Conservation (phyloP, 2,888 invertebrate genomes). For the Nymphalis polychloros region DNA sequence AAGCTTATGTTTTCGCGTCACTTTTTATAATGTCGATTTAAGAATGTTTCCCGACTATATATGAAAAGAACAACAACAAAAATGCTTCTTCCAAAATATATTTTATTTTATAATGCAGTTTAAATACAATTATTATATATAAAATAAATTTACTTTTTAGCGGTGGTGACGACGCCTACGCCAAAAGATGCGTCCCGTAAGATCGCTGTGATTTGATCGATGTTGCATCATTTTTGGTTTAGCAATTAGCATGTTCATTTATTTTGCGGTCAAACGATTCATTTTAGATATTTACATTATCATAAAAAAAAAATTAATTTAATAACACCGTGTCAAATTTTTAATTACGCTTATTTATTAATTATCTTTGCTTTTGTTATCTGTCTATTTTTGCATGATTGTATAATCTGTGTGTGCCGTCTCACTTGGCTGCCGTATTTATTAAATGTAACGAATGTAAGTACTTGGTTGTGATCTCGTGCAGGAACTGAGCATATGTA, state of each 20-base stretch:
- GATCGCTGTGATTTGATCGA: slow-evolving; percentile 42
- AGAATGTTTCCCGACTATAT: no score
- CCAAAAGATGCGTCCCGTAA: slow-evolving; percentile 64
- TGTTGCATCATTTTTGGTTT: slow-evolving; percentile 47
- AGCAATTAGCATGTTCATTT: slow-evolving; percentile 43
- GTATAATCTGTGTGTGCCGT: slow-evolving; percentile 10
- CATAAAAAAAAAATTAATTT: not conserved
- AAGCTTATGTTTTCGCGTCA: no score
- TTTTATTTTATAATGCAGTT: no score
- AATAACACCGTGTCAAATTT: not conserved
- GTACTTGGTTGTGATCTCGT: no score
- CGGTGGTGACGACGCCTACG: slow-evolving; percentile 58
- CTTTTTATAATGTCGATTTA: no score
- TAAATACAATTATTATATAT: not conserved
- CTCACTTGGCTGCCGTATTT: not conserved
- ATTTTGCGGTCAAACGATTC: slow-evolving; percentile 25
- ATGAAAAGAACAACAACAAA: no score
- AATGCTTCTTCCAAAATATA: no score
- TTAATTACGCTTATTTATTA: slow-evolving; percentile 5
- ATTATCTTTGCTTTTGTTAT: slow-evolving; percentile 15
- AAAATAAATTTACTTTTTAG: slow-evolving; percentile 47
- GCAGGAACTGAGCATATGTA: no score
- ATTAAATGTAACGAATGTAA: no score
- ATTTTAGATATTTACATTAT: not conserved
- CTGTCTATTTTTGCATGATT: slow-evolving; percentile 15